Conservation (phyloP, 2,797 vertebrate genomes). For the Melanotaenia maccullochi region DNA sequence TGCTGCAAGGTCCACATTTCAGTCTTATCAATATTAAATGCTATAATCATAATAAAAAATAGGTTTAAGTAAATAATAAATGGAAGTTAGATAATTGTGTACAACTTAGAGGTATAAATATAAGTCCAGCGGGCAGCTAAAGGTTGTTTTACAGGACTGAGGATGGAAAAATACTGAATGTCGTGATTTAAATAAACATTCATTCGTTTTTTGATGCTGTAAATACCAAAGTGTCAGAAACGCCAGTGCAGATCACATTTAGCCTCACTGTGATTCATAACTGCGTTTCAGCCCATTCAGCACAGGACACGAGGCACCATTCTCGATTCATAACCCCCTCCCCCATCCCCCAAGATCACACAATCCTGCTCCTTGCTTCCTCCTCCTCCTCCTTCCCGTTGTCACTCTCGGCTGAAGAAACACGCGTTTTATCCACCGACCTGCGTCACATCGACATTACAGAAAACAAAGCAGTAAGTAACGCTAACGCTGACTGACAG, state of each 20-base stretch:
- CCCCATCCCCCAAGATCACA: conserved; percentile 23
- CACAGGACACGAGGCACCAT: background rate
- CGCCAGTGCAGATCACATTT: background rate
- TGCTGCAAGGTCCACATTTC: background rate
- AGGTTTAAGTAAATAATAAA: too few species aligned
- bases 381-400: conserved; percentile 37
- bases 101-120: too few species aligned
- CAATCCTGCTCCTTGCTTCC: conserved; percentile 6
- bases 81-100: too few species aligned
- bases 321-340: conserved; percentile 20
- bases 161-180: background rate
- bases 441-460: conserved; percentile 27
- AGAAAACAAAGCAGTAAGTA: conserved; percentile 68
- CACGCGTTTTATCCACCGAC: conserved; percentile 62
- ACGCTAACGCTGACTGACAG: conserved; percentile 17
- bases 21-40: too few species aligned
- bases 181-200: background rate
- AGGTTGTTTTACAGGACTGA: conserved; percentile 6
- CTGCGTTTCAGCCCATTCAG: background rate
- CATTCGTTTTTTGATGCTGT: background rate
- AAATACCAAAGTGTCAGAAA: background rate
- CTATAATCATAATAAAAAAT: too few species aligned
- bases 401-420: conserved; percentile 50
- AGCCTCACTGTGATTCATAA: background rate
- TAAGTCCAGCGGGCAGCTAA: background rate